Evolutionary conservation across 1,140 invertebrate species (phyloP).

Genomic region (Drosophila lowei): DNA sequence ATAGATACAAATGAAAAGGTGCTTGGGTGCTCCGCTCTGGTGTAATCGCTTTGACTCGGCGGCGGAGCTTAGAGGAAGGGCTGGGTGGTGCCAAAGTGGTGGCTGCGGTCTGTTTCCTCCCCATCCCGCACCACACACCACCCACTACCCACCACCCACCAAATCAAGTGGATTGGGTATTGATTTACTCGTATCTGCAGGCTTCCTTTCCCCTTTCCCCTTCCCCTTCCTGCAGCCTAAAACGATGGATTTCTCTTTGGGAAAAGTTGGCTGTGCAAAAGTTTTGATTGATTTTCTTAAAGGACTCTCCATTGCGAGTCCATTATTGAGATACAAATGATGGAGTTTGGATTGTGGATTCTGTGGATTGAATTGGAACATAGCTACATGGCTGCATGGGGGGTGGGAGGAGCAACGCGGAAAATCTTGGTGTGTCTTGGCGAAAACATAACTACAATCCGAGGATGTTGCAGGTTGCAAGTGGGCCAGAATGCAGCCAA

Average conservation of each 20-base stretch:
- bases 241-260: conserved; percentile 25
- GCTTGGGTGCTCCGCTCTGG: conserved; percentile 62
- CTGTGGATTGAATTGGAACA: no score
- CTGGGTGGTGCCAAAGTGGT: neutral
- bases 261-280: conserved; percentile 48
- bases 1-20: conserved; percentile 83
- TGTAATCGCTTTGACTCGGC: conserved; percentile 64
- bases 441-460: conserved; percentile 28
- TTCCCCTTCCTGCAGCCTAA: no score
- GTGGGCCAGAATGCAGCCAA: conserved; percentile 50
- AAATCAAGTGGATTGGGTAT: conserved; percentile 30
- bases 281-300: conserved; percentile 70
- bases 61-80: conserved; percentile 13
- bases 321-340: neutral
- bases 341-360: no score
- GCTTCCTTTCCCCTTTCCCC: neutral
- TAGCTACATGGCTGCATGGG: neutral
- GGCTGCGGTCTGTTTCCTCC: conserved; percentile 11
- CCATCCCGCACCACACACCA: neutral
- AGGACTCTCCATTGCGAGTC: conserved; percentile 4
- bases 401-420: conserved; percentile 42
- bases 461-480: conserved; percentile 42
- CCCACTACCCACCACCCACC: neutral
- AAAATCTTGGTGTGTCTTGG: conserved; percentile 13
- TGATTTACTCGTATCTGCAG: conserved; percentile 33